A percentile compares a stretch with the other conserved stretches of the same genome.
phyloP scores from a whole-genome alignment of 1,140 invertebrate genomes.

The Cydia amplana region DNA sequence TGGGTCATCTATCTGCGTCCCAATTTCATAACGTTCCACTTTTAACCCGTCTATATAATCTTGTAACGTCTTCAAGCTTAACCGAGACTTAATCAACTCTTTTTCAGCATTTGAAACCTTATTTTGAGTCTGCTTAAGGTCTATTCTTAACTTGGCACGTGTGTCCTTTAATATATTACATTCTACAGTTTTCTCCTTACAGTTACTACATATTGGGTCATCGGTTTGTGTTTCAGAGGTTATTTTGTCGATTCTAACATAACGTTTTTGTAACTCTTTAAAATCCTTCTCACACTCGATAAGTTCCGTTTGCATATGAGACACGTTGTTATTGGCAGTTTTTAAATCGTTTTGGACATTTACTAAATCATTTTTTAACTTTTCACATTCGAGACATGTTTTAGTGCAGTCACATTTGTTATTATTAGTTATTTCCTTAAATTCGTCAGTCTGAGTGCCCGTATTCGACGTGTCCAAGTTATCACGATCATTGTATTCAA shows the following conservation, averaged over 20 bases:
- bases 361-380: slow-evolving; percentile 1
- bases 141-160: neutral
- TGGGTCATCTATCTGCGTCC: neutral
- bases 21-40: neutral
- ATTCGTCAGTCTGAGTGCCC: slow-evolving; percentile 54
- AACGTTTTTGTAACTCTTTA: neutral
- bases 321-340: neutral
- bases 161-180: slow-evolving; percentile 14
- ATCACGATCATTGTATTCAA: slow-evolving; percentile 40
- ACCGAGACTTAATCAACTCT: slow-evolving; percentile 9
- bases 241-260: neutral
- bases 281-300: slow-evolving; percentile 5
- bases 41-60: neutral
- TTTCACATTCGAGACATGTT: slow-evolving; percentile 8
- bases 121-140: slow-evolving; percentile 30
- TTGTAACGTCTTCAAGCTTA: slow-evolving; percentile 35
- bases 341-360: neutral
- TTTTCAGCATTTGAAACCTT: slow-evolving; percentile 24
- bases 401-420: slow-evolving; percentile 24
- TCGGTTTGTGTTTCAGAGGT: slow-evolving; percentile 12
- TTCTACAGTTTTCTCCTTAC: slow-evolving; percentile 6
- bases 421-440: slow-evolving; percentile 29
- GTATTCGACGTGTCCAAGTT: slow-evolving; percentile 35
- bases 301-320: slow-evolving; percentile 4
- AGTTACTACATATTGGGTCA: slow-evolving; percentile 3